Percentiles rank a stretch among this genome's conserved stretches.
Conservation (phyloP, 2,888 invertebrate genomes). For the Pandemis cinnamomeana region DNA sequence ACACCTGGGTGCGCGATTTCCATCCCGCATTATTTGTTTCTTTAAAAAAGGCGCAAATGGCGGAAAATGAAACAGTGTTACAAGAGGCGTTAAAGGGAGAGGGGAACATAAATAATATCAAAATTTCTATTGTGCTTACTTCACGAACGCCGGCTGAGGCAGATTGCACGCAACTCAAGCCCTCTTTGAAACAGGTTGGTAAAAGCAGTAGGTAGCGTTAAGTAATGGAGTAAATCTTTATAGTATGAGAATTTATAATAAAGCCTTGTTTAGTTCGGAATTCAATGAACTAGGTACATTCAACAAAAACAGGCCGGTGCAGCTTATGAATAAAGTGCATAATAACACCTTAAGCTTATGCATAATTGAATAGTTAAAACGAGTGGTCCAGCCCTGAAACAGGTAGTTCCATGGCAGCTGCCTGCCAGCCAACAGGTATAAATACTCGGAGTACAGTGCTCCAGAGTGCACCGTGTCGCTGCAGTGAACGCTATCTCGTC, state of each 20-base stretch:
- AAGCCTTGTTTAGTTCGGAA: neutral
- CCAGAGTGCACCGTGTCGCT: constrained; percentile 24
- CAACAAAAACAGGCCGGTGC: neutral
- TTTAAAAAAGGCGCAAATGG: neutral
- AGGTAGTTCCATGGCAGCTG: constrained; percentile 31
- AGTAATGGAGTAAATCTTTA: neutral
- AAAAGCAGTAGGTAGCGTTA: neutral
- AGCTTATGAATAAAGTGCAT: constrained; percentile 2
- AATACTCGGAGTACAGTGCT: constrained; percentile 5
- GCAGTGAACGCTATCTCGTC: constrained; percentile 47
- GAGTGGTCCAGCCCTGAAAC: constrained; percentile 29
- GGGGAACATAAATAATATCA: neutral
- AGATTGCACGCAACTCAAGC: constrained; percentile 2
- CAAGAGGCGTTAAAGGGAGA: neutral
- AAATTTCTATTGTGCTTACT: constrained; percentile 7
- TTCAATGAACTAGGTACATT: neutral
- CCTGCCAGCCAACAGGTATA: constrained; percentile 28
- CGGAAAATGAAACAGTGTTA: neutral
- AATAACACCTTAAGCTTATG: constrained; percentile 18
- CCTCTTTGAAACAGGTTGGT: neutral
- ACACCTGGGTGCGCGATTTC: neutral
- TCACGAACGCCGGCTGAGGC: neutral
- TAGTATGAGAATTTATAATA: neutral
- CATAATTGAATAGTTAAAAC: constrained; percentile 17
- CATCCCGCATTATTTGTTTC: neutral